Evolutionary conservation across 2,113 vertebrate species (phyloP).

Genomic region (Cariama cristata): DNA sequence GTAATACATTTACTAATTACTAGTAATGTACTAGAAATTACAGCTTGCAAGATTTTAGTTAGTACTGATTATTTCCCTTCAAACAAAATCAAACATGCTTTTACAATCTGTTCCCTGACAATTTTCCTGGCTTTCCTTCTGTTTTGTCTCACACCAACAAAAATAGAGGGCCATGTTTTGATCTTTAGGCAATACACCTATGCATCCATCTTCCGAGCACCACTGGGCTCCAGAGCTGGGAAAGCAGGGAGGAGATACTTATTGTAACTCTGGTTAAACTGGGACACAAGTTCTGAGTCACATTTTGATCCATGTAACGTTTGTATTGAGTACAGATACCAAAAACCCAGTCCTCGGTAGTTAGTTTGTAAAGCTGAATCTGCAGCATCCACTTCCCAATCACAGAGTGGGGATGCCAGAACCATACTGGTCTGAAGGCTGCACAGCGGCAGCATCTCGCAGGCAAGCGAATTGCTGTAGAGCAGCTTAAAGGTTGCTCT

Average conservation of each 20-base stretch:
- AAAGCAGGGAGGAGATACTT: not conserved
- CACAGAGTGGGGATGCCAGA: fast-evolving
- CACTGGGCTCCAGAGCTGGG: not conserved
- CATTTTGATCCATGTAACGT: fast-evolving
- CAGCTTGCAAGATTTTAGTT: not conserved
- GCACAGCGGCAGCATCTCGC: not conserved
- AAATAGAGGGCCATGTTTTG: not conserved
- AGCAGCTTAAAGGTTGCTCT: not conserved
- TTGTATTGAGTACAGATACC: fast-evolving
- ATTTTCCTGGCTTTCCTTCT: conserved; percentile 14
- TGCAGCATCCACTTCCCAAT: not conserved
- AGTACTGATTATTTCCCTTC: not conserved
- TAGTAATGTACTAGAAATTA: conserved; percentile 17
- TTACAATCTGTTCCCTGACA: conserved; percentile 34
- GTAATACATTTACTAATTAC: conserved; percentile 19
- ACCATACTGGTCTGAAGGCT: not conserved
- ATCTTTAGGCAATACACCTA: conserved; percentile 43
- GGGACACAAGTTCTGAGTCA: not conserved
- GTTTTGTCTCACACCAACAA: not conserved
- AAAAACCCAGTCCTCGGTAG: not conserved
- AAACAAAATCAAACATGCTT: conserved; percentile 34
- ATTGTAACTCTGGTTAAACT: not conserved
- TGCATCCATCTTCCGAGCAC: not conserved
- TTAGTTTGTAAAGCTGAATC: not conserved
- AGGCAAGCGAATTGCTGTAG: not conserved